Base-by-base conservation (phyloP, 2,797 vertebrate genomes). In the Erpetoichthys calabaricus region DNA sequence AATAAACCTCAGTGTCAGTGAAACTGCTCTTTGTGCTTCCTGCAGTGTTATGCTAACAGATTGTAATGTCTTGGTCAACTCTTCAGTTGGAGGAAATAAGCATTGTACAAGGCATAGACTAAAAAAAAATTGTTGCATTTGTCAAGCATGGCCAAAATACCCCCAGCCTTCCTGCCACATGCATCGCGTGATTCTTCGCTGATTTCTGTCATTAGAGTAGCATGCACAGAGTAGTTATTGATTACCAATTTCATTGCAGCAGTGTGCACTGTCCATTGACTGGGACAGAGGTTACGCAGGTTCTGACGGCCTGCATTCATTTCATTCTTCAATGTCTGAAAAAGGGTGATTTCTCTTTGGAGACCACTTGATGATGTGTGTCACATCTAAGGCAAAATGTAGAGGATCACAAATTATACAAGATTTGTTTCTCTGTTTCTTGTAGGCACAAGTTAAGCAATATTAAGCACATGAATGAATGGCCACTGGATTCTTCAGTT, bases 131-230 rank as follows among this genome's bases (percentile, higher is more conserved):
- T 58, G 49, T 51, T 58, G 42, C 47, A 58, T 58, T 58, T 58
- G 41, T 51, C 44, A 51, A 51, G 49, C 5, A 44, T 41, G 44
- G 41, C 42, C 8, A 58, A 52, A 52, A 51, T 58, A 8, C 57
- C 4, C n/a, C 47, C 57, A 58, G 57, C 57, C 53, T 58, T 58
- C 50, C 42, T 43, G 25, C 47, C 49, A 41, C 3, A 5, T 5
- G 53, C 47, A 58, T n/a, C 45, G 47, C 45, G 25, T 58, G 57
- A 58, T 58, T 51, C 57, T 52, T 58, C 47, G 41, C 44, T 51
- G 4, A 58, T 44, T 51, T 58, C 3, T 6, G 25, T 51, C 49
- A 58, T 57, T n/a, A 47, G 56, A 57, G 55, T 44, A 8, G 57
- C 25, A 50, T 51, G 2, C 5, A 58, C 57, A 52, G 49, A 10